Conservation (phyloP, 2,888 invertebrate species). For the Brachyopa scutellaris region DNA sequence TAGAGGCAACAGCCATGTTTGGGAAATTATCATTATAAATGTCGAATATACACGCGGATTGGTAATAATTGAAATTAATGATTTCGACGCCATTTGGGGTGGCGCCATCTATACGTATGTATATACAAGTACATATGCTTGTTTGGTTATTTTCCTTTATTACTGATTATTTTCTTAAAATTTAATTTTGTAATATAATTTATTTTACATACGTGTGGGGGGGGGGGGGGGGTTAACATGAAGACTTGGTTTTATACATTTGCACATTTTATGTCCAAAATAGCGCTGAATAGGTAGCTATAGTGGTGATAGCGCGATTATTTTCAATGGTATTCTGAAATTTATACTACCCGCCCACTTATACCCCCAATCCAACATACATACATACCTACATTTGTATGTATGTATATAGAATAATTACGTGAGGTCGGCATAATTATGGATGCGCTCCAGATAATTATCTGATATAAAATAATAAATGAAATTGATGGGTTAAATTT, state of each 20-base stretch:
- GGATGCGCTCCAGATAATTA: constrained; percentile 51
- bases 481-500: constrained; percentile 63
- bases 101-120: background rate
- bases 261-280: constrained; percentile 34
- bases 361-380: background rate
- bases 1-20: constrained; percentile 15
- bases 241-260: no score
- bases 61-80: constrained; percentile 70
- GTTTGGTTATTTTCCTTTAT: constrained; percentile 1
- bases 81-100: constrained; percentile 11
- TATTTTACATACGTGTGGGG: background rate
- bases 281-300: constrained; percentile 2
- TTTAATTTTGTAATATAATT: constrained; percentile 12
- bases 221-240: no score
- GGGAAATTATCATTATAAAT: constrained; percentile 63
- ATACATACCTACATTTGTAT: background rate
- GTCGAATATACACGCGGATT: constrained; percentile 48
- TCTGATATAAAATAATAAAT: constrained; percentile 61
- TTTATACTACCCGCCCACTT: no score
- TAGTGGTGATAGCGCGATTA: constrained; percentile 6
- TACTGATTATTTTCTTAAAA: constrained; percentile 46
- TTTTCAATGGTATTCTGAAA: background rate
- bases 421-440: constrained; percentile 56
- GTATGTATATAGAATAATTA: constrained; percentile 25
- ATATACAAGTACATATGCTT: no score